Evolutionary conservation across 64 coral and sea anemone species (phyloP), one percentile per base, ranked within the genome.

Genomic region (Stichodactyla helianthus): DNA sequence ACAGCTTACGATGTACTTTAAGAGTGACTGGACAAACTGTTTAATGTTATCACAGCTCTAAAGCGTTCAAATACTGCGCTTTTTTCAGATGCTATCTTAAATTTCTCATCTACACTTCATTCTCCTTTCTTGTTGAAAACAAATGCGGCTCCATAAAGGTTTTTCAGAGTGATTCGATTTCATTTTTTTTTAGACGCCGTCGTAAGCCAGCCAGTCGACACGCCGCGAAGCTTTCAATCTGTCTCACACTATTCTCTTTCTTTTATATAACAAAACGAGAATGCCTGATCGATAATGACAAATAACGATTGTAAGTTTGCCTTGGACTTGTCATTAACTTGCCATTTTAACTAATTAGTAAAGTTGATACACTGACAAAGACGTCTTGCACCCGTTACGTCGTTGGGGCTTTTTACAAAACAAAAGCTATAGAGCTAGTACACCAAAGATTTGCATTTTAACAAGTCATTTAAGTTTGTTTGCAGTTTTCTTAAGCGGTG

Each of bases 341-440:
- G 68, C 68, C 68, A 74, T 74, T 74, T 74, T 74, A 74, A 74
- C 68, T 74, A 74, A 74, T 74, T 74, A 74, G 68, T 27, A 26
- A 74, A 11, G 22, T 27, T 74, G 68, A 74, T 74, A 74, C 68
- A 26, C 7, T 74, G 19, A 65, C 5, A n/a, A n/a, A 74, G 8
- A 27, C 27, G 25, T 74, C 63, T 74, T 31, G 4, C 22, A n/a
- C 27, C 68, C 68, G n/a, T 74, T 26, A 74, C 68, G 10, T 71
- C 6, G 7, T 31, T 31, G 22, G 68, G 14, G 14, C 27, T 74
- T 25, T 74, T 3, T 10, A 35, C 25, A 9, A 28, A 74, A 35
- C 68, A 74, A 74, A 28, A 74, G 68, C 68, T 10, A 44, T 44
- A 44, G 35, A 44, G 35, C 35, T 44, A 44, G 35, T 44, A 10